Percentiles rank a stretch among this genome's conserved stretches.
Conservation (phyloP, 2,888 invertebrate species). For the Deilephila elpenor region DNA sequence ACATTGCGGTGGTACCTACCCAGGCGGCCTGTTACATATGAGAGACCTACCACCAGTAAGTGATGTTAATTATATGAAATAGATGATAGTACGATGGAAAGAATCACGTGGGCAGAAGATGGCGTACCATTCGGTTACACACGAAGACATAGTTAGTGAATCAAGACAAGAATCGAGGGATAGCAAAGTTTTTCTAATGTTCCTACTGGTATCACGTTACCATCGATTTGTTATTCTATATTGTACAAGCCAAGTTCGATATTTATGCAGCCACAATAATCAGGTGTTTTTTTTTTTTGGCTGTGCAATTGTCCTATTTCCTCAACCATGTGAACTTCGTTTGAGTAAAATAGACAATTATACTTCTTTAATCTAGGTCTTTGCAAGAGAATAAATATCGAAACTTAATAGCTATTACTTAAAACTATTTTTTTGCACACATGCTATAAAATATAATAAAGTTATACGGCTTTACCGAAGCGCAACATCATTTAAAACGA, state of each 20-base stretch:
- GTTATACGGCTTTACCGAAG: conserved; percentile 15
- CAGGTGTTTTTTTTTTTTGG: background rate
- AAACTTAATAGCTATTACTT: background rate
- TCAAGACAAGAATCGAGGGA: conserved; percentile 16
- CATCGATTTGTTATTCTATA: conserved; percentile 23
- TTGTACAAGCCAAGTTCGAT: background rate
- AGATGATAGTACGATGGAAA: no score
- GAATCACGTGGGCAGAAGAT: background rate
- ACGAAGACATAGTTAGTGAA: conserved; percentile 8
- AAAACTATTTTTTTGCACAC: background rate
- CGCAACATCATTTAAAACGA: no score
- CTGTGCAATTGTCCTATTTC: background rate
- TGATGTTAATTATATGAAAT: no score
- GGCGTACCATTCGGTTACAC: background rate
- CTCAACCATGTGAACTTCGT: background rate
- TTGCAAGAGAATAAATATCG: background rate
- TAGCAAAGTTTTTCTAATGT: conserved; percentile 11
- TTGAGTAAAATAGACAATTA: background rate
- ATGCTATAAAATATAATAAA: conserved; percentile 11
- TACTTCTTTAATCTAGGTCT: no score
- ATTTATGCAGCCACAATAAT: background rate
- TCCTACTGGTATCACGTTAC: conserved; percentile 22
- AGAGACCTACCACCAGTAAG: no score
- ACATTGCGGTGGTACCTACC: no score
- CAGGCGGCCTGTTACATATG: no score